Base-by-base conservation (phyloP, 2,888 invertebrate genomes). In the Acanthopleura granulata region DNA sequence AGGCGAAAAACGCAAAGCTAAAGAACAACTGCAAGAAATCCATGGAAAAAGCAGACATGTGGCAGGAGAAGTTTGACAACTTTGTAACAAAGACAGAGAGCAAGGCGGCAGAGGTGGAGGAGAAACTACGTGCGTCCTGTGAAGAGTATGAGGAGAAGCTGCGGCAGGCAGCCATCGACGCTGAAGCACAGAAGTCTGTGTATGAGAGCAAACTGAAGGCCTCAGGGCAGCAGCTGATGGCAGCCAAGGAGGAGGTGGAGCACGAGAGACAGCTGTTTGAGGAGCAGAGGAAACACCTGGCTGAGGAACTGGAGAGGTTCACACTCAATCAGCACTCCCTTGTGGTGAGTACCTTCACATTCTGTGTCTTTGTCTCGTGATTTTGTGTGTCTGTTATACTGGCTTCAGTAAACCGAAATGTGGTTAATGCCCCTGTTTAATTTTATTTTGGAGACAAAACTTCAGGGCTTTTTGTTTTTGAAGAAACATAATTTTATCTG, bases 1-100 rank as follows among this genome's bases (percentile, higher is more conserved):
- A 66, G 25, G 25, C 6, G 22, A 66, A 66, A 66, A 66, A 22
- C 22, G 25, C 15, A 22, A 15, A 16, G 6, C 66, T 22, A 27
- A 66, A 66, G 14, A 66, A 66, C 16, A 66, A 25, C 18, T 66
- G 25, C 25, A 25, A 66, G 66, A 66, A 66, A 25, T 16, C 18
- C 22, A 66, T 66, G 66, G 66, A 66, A 25, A 66, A 27, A 14
- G 66, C 66, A 66, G 22, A 40, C 9, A 40, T 40, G 40, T 40
- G 40, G 40, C 40, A 57, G 57, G 22, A 57, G 22, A 57, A 57
- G 22, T n/a, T 57, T n/a, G 22, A 57, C 22, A 22, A 12, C 57
- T 57, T 57, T 57, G 12, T 57, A 12, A 6, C 12, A 3, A 57
- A 57, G 57, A n/a, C 18, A 9, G 57, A 57, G 57, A 22, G 12